Base-by-base conservation (phyloP, 2,797 vertebrate species). In the Graptemys geographica region DNA sequence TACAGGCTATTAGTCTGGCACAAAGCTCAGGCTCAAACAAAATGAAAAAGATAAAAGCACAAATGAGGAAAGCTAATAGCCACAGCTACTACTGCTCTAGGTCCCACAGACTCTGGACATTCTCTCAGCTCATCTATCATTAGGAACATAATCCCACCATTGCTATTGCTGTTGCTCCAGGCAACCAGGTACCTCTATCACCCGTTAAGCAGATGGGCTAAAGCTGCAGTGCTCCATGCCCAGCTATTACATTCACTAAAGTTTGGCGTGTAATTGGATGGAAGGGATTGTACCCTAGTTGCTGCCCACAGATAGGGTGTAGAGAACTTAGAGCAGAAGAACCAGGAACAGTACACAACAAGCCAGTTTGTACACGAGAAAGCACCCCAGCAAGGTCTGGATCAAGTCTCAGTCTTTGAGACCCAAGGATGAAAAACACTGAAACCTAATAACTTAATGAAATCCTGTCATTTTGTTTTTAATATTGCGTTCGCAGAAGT, bases 1-100 rank as follows among this genome's bases (percentile, higher is more conserved):
- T 90, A 96, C 31, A 0, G 37, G 94, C 96, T 96, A 94, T 94
- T 96, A 96, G 93, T 95, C 92, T 97, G 95, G 95, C 94, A 96
- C 52, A 88, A 96, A 95, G 83, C 83, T 92, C 44, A 37, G 72
- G 62, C 89, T 94, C 89, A 95, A 74, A 72, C 51, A 44, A 94
- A 94, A 93, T 96, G 90, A 96, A 95, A 96, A 81, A 95, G 91
- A 94, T 82, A 96, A 92, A 96, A 18, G 62, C 44, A 44, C 62
- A 90, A 47, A 52, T 16, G 81, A 92, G 87, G 81, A 82, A 91
- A 91, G 88, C 86, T 83, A 96, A 81, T 49, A 91, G 90, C 81
- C 89, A 87, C 19, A 89, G 83, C 47, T 79, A 85, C 88, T 84
- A 28, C 82, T 93, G 57, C 31, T 37, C 49, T 37, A n/a, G 79